These are phyloP conservation scores for Drosophila rhopaloa DNA, from an alignment of 1,140 invertebrate species.

Conservation along the genomic window DNA sequence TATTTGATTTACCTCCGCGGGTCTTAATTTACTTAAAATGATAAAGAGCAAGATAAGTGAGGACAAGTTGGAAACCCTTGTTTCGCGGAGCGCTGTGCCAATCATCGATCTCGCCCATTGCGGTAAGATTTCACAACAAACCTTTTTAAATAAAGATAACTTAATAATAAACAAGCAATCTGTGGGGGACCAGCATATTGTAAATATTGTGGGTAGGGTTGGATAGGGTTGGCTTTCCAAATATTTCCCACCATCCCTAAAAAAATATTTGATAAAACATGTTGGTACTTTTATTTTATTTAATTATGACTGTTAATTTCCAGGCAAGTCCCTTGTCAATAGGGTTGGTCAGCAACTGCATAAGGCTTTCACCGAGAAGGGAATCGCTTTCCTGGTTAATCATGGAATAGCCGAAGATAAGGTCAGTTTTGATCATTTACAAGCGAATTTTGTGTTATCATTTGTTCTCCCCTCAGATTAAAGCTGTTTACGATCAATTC, in stretches of 20 bases:
- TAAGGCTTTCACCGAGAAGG: constrained; percentile 88
- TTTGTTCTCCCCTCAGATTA: constrained; percentile 81
- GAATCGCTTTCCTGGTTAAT: constrained; percentile 90
- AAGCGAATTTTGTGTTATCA: constrained; percentile 12
- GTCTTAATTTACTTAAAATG: constrained; percentile 54
- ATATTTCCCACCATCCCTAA: background rate
- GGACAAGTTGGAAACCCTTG: constrained; percentile 86
- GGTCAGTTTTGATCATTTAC: constrained; percentile 82
- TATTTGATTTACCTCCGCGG: constrained; percentile 16
- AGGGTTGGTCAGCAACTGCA: constrained; percentile 89
- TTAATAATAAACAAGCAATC: background rate
- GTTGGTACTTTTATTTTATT: background rate
- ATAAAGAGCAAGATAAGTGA: constrained; percentile 62
- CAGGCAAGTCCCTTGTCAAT: constrained; percentile 86
- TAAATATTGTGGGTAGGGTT: background rate
- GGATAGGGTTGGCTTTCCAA: background rate
- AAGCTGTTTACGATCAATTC: constrained; percentile 87
- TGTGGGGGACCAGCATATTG: background rate
- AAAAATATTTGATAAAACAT: background rate
- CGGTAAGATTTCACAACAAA: constrained; percentile 86
- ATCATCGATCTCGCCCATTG: constrained; percentile 90
- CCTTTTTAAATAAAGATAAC: background rate
- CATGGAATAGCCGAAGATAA: constrained; percentile 90
- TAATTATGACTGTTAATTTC: background rate
- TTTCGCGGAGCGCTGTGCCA: constrained; percentile 89